Base-by-base conservation (phyloP, 2,888 invertebrate genomes). In the Xiphydria camelus region DNA sequence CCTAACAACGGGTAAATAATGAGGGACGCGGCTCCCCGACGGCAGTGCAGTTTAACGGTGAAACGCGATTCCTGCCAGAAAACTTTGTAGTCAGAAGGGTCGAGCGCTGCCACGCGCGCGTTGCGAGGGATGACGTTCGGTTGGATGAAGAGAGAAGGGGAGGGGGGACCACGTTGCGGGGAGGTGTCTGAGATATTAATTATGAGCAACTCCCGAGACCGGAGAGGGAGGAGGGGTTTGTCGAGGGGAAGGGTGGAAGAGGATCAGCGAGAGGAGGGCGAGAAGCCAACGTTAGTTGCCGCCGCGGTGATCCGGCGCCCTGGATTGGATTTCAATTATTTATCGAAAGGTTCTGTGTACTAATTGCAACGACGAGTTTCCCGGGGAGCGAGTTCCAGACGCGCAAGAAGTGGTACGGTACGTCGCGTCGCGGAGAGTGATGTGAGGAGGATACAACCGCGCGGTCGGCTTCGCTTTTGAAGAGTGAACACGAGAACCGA, bases 261-360 rank as follows among this genome's bases (percentile, higher is more conserved):
- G n/a, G 35, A 14, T n/a, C n/a, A n/a, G n/a, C n/a, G n/a, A n/a
- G n/a, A n/a, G n/a, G n/a, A n/a, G 29, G 4, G 2, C 15, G 5
- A 2, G 3, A 2, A 29, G 29, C 5, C 4, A 12, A 29, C 3
- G 6, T 4, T 15, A 29, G 29, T 37, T 20, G 35, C 20, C 10
- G 18, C 10, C n/a, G 21, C 15, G 19, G 33, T 4, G 9, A 1
- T n/a, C n/a, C n/a, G 4, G 1, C 5, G 5, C 15, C 3, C 37
- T 32, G 37, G 51, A 66, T 62, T 62, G 62, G 64, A 68, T 68
- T 66, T 66, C 65, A 67, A 65, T 68, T 65, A 65, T 68, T 67
- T 68, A 66, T 63, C 57, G 59, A 45, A 51, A 65, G 61, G 52
- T 50, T 48, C 23, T 23, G 41, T 52, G 43, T 12, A 12, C 54